These are phyloP conservation scores for Willowsia nigromaculata DNA, from an alignment of 2,888 invertebrate species.

Conservation along the genomic window DNA sequence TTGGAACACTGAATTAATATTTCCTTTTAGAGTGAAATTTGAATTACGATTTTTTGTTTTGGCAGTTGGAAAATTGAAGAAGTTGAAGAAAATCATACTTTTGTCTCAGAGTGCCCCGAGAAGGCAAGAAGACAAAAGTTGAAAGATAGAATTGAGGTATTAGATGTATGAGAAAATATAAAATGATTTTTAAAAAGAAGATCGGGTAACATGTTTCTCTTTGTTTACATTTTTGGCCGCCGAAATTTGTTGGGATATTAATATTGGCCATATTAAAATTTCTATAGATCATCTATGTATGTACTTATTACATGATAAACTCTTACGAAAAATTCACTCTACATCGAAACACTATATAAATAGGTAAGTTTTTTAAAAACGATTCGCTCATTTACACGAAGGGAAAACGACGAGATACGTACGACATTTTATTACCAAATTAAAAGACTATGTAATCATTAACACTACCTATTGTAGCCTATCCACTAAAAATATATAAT, in stretches of 20 bases:
- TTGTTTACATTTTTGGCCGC: conserved; percentile 16
- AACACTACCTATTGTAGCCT: neutral
- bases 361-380: neutral
- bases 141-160: neutral
- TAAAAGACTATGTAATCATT: neutral
- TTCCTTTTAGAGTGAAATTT: neutral
- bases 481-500: conserved; percentile 2
- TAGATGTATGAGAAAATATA: neutral
- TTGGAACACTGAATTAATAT: neutral
- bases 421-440: conserved; percentile 4
- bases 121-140: neutral
- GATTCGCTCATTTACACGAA: neutral
- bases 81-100: neutral
- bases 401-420: neutral
- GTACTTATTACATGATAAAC: neutral
- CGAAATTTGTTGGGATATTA: neutral
- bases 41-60: neutral
- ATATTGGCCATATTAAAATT: neutral
- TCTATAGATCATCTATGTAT: neutral
- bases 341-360: neutral
- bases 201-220: neutral
- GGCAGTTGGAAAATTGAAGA: neutral
- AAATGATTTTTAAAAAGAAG: neutral
- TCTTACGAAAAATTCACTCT: neutral
- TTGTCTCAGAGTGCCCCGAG: conserved; percentile 16